Conservation (phyloP, 1,140 invertebrate species). For the Carposina sasakii region DNA sequence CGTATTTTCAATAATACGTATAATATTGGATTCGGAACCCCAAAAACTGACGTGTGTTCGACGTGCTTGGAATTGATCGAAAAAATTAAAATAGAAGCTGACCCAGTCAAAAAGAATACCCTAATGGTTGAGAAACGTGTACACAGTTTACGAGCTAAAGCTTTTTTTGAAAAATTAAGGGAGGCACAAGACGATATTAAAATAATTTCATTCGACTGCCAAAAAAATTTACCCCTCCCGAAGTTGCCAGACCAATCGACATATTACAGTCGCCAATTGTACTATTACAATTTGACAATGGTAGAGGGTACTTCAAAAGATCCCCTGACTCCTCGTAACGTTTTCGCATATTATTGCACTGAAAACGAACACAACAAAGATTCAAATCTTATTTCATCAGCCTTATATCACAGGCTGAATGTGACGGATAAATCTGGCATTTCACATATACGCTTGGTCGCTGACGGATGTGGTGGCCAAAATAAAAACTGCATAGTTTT, state of each 20-base stretch:
- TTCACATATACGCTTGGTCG: too few relatives aligned
- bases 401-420: too few relatives aligned
- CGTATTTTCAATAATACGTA: conserved; percentile 1
- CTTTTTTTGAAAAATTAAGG: conserved; percentile 26
- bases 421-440: too few relatives aligned
- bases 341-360: too few relatives aligned
- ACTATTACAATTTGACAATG: conserved; percentile 41
- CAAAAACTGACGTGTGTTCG: conserved; percentile 1
- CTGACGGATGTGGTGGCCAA: too few relatives aligned
- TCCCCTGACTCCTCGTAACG: too few relatives aligned
- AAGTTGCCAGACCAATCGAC: conserved; percentile 43
- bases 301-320: conserved; percentile 21
- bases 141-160: conserved; percentile 6
- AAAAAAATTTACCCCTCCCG: conserved; percentile 38
- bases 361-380: too few relatives aligned
- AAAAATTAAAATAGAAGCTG: background rate
- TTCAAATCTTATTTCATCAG: too few relatives aligned
- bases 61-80: background rate
- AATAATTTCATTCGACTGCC: conserved; percentile 34
- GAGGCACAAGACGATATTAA: conserved; percentile 11
- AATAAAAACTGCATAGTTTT: too few relatives aligned
- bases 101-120: background rate
- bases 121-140: conserved; percentile 3
- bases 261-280: conserved; percentile 42
- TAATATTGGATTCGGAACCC: conserved; percentile 7